Evolutionary conservation across 2,888 invertebrate genomes (phyloP).

Genomic region (Mechanitis messenoides): DNA sequence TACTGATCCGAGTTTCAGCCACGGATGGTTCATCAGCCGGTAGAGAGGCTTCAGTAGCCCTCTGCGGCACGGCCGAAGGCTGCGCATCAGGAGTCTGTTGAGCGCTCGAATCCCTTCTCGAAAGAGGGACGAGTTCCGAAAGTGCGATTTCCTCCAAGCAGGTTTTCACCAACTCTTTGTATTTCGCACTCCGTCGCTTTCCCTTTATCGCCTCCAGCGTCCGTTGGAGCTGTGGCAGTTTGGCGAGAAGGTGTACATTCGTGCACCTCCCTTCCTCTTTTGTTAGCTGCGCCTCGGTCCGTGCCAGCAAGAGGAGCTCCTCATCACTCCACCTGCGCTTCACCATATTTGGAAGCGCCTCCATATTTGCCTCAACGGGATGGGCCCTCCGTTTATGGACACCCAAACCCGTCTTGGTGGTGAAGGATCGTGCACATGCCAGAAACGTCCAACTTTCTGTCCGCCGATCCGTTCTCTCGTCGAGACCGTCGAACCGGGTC

Average conservation of each 20-base stretch:
- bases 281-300: constrained; percentile 24
- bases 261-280: constrained; percentile 12
- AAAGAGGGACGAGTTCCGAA: constrained; percentile 10
- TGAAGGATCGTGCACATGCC: constrained; percentile 20
- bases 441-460: constrained; percentile 16
- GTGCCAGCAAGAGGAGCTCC: constrained; percentile 24
- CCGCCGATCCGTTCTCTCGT: constrained; percentile 11
- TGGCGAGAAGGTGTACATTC: constrained; percentile 16
- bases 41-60: neutral
- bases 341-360: constrained; percentile 23
- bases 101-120: constrained; percentile 19
- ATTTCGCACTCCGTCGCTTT: constrained; percentile 17
- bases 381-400: constrained; percentile 24
- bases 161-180: constrained; percentile 20
- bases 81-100: constrained; percentile 8
- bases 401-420: constrained; percentile 22
- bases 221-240: constrained; percentile 20
- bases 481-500: constrained; percentile 4
- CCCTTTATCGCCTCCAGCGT: constrained; percentile 26
- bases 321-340: constrained; percentile 29
- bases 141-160: constrained; percentile 9
- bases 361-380: constrained; percentile 25
- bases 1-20: neutral
- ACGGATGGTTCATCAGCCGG: constrained; percentile 4
- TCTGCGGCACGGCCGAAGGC: neutral